Percentiles rank a stretch among this genome's conserved stretches.
phyloP scores from a whole-genome alignment of 2,797 vertebrate genomes.

The Emydoidea blandingii region DNA sequence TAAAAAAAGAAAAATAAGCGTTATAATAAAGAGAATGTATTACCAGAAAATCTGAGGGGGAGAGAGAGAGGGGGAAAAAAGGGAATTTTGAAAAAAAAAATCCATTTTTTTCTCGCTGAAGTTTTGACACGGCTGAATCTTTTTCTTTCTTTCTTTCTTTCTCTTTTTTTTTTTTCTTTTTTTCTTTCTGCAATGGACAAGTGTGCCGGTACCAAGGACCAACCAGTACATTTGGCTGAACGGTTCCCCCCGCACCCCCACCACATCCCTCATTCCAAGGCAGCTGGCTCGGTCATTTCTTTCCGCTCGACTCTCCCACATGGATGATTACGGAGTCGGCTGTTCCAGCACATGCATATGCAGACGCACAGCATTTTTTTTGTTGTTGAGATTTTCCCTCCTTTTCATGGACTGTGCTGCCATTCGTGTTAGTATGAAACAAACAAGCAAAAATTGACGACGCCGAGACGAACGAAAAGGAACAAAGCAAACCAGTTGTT shows the following conservation, averaged over 20 bases:
- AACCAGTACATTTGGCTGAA: not conserved
- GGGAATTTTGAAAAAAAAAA: conserved; percentile 8
- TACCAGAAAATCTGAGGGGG: conserved; percentile 74
- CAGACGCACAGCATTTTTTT: not conserved
- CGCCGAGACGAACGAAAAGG: conserved; percentile 45
- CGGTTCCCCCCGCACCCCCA: not conserved
- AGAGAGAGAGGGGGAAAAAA: conserved; percentile 39
- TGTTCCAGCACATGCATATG: conserved; percentile 21
- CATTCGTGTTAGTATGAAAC: conserved; percentile 61
- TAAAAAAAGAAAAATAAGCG: conserved; percentile 72
- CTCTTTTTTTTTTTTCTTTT: not conserved
- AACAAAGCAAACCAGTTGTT: conserved; percentile 42
- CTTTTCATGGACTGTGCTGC: conserved; percentile 65
- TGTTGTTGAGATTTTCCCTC: not conserved
- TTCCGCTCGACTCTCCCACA: conserved; percentile 9
- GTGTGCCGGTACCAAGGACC: not conserved
- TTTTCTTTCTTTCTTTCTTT: conserved; percentile 54
- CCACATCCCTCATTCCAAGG: not conserved
- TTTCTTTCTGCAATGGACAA: conserved; percentile 33
- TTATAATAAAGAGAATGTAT: conserved; percentile 78
- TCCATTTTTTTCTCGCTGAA: conserved; percentile 74
- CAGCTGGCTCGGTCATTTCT: not conserved
- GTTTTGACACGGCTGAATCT: conserved; percentile 66
- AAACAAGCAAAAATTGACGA: conserved; percentile 64
- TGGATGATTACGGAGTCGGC: conserved; percentile 29